Conservation (phyloP, 2,113 vertebrate genomes). For the Psittacara wagleri region DNA sequence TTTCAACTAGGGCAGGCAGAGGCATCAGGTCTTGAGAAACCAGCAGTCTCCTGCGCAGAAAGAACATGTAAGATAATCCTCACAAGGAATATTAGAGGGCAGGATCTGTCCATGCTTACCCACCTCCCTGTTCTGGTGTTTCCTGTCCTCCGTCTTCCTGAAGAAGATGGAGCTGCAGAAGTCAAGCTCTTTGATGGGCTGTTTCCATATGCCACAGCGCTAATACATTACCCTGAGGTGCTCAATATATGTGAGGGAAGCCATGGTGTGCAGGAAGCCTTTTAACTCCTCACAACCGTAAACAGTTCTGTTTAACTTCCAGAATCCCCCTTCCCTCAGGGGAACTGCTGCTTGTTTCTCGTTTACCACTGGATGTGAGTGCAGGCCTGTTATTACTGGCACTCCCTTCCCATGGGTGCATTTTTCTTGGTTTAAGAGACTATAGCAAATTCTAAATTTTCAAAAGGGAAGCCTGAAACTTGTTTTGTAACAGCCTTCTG, state of each 20-base stretch:
- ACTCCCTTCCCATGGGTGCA: not conserved
- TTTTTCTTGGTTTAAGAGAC: not conserved
- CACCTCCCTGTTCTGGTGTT: not conserved
- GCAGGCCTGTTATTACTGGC: constrained; percentile 11
- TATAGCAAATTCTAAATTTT: not conserved
- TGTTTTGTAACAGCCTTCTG: not conserved
- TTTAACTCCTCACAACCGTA: not conserved
- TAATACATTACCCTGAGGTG: not conserved
- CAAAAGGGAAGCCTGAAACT: not conserved
- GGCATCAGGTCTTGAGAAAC: not conserved
- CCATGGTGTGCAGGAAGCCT: not conserved
- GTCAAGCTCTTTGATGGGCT: not conserved
- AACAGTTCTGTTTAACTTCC: not conserved
- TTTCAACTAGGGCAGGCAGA: not conserved
- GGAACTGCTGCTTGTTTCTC: not conserved
- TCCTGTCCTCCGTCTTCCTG: not conserved
- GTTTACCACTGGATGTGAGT: not conserved
- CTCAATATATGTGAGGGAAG: not conserved
- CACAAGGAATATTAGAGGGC: not conserved
- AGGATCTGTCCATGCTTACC: not conserved
- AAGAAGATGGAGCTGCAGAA: not conserved
- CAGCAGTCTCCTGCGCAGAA: not conserved
- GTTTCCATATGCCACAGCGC: not conserved
- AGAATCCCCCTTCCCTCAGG: not conserved
- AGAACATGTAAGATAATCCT: not conserved